phyloP scores from a whole-genome alignment of 1,140 invertebrate genomes.

The Mercenaria mercenaria region DNA sequence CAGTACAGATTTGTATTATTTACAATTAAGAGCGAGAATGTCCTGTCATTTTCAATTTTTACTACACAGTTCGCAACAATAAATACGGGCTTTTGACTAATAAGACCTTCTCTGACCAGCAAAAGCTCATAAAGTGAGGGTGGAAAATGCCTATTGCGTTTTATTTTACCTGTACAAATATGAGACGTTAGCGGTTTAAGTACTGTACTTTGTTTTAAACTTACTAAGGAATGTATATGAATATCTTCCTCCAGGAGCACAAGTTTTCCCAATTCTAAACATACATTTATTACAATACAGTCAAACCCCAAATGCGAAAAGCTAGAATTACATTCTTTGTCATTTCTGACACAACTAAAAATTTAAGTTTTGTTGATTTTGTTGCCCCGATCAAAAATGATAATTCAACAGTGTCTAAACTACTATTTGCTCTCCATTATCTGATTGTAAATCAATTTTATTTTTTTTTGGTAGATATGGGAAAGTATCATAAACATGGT shows the following conservation, averaged over 20 bases:
- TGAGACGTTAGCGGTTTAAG: slow-evolving; percentile 11
- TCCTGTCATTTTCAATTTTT: background rate
- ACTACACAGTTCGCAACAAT: background rate
- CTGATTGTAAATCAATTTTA: background rate
- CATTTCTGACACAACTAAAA: slow-evolving; percentile 8
- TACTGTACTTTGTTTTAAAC: background rate
- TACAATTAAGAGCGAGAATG: too few relatives aligned
- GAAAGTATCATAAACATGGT: background rate
- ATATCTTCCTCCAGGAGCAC: slow-evolving; percentile 21
- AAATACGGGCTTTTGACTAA: background rate
- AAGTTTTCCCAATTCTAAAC: background rate
- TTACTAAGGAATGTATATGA: slow-evolving; percentile 21
- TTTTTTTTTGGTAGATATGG: background rate
- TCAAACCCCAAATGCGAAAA: background rate
- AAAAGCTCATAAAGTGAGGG: background rate
- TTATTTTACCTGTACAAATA: background rate
- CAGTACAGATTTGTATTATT: too few relatives aligned
- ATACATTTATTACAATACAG: slow-evolving; percentile 15
- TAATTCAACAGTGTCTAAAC: background rate
- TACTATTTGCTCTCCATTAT: background rate
- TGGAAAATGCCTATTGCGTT: background rate
- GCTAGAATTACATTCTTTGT: slow-evolving; percentile 45
- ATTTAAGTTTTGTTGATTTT: slow-evolving; percentile 22
- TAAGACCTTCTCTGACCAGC: background rate
- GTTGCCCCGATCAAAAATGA: slow-evolving; percentile 7